Base-by-base conservation (phyloP, 2,113 vertebrate species). In the Lepus americanus region DNA sequence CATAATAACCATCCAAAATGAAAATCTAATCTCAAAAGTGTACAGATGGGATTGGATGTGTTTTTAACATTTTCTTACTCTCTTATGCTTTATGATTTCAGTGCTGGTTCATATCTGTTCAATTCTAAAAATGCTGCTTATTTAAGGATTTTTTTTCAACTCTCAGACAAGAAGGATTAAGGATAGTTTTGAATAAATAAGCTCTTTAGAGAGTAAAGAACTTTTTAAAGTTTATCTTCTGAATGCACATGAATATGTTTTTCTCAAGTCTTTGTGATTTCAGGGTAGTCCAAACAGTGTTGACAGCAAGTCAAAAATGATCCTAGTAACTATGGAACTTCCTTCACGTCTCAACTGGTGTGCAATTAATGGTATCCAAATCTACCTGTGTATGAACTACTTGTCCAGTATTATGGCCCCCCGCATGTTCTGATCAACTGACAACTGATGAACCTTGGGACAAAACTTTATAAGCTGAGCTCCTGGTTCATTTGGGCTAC, bases 281-380 rank as follows among this genome's bases (percentile, higher is more conserved):
- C 55, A 89, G 84, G 36, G 72, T 81, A 93, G 74, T 93, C 44
- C 87, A 87, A 91, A 93, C 17, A 95, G 55, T 92, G 73, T 64
- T 90, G 92, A 88, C 78, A 92, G 53, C 63, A 96, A 64, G 16
- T 85, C 92, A 72, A 29, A 82, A 44, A 84, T 1, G 39, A 94
- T 82, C 84, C 53, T 92, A 39, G 33, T 74, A 94, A 89, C 77
- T 22, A 83, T 63, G 44, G 83, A 29, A 81, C 36, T 61, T 85
- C 51, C 36, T 95, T 94, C 49, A 73, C 73, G 31, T 92, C 80
- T 82, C 87, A 80, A 63, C 73, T 95, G 17, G 77, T 76, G 14
- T 89, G 67, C 89, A 95, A 90, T 96, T 95, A 96, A 94, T 72
- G 95, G 19, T 44, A 89, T 76, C 66, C 96, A 97, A 97, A 76